Evolutionary conservation across 2,888 invertebrate species (phyloP), one percentile per base, ranked within the genome.

Genomic region (Acanthacorydalis orientalis): DNA sequence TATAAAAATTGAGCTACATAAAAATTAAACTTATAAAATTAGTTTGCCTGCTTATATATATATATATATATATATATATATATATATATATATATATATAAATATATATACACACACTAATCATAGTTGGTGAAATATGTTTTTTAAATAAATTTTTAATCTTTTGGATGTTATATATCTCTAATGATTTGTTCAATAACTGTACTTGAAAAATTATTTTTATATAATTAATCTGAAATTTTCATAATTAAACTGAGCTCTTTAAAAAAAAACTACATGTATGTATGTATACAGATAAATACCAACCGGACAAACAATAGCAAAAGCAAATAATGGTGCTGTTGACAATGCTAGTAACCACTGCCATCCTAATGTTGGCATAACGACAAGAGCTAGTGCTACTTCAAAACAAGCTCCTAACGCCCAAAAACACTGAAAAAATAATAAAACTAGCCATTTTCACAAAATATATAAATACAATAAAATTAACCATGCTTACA

Each of bases 351-450:
- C 87, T 14, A 95, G 73, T 33, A 95, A 73, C 83, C 89, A 91
- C 58, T 89, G 78, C 77, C 93, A 91, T 40, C 93, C 93, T 54
- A 90, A 71, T 1, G 83, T 82, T 1, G 92, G 91, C 87, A 93
- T 93, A 48, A 95, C 80, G 34, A 87, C 76, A 54, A 93, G 70
- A 11, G 93, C 93, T 51, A 95, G 68, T 15, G 90, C 78, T 44
- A 92, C 91, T 68, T 93, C 93, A 60, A 93, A 78, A 63, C 91
- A 92, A 9, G 93, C 90, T 34, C 95, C 95, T 40, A 95, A 73
- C 1, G 93, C 92, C 95, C 93, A 95, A 69, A 95, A 95, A 69
- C 89, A 88, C 86, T 88, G 64, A 31, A 66, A 61, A 16, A 32
- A 55, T 46, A 50, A 56, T 45, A 44, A 51, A 47, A 33, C 33